These are phyloP conservation scores for Oenanthe melanoleuca DNA, from an alignment of 2,113 vertebrate genomes.

Conservation along the genomic window DNA sequence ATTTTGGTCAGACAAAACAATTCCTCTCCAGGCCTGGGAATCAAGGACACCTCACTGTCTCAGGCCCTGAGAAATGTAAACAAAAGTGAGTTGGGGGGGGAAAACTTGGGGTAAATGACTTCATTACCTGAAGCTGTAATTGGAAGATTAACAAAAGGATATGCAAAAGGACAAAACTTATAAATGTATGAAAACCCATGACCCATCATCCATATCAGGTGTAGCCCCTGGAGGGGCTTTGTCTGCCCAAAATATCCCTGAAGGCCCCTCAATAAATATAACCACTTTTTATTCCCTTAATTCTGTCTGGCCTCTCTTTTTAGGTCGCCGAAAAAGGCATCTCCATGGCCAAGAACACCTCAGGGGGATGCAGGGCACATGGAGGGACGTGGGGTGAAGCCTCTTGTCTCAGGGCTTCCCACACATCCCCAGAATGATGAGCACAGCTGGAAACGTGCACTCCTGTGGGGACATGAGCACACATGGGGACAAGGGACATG, in stretches of 20 bases:
- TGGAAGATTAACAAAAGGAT: neutral
- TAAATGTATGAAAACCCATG: rapidly evolving
- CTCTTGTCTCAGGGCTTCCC: neutral
- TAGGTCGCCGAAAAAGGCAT: neutral
- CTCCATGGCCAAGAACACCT: neutral
- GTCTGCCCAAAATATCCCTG: neutral
- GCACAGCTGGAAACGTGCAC: rapidly evolving
- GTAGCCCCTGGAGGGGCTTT: neutral
- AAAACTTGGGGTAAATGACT: neutral
- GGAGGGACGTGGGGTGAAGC: neutral
- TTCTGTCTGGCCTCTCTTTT: neutral
- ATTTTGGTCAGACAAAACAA: neutral
- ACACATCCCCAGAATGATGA: rapidly evolving
- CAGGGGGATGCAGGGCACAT: neutral
- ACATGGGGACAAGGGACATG: rapidly evolving
- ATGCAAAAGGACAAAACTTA: neutral
- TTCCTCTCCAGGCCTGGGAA: neutral
- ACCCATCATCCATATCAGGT: neutral
- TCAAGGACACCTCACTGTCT: neutral
- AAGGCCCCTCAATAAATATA: neutral
- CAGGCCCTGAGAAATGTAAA: neutral
- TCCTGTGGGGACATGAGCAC: rapidly evolving
- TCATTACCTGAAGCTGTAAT: neutral
- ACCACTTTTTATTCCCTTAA: neutral
- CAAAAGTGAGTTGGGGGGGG: neutral